These are phyloP conservation scores for Tenthredo livida DNA, from an alignment of 2,888 invertebrate species.

Conservation along the genomic window DNA sequence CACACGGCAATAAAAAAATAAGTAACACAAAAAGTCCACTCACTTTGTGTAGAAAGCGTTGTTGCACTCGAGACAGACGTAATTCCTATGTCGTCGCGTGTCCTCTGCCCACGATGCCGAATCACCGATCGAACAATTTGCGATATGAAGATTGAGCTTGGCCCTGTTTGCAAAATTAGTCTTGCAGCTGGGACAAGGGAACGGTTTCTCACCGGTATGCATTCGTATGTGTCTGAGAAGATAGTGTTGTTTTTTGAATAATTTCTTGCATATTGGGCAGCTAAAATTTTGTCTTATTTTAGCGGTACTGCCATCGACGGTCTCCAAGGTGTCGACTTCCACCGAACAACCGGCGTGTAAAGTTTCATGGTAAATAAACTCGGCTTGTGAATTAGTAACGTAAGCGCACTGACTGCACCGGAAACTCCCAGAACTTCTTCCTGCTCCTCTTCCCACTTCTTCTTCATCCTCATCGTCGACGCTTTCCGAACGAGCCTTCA, in stretches of 20 bases:
- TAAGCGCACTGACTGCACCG: constrained; percentile 83
- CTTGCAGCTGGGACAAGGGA: constrained; percentile 82
- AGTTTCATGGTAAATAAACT: constrained; percentile 87
- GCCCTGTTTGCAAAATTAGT: constrained; percentile 85
- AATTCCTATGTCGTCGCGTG: constrained; percentile 64
- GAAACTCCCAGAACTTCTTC: constrained; percentile 76
- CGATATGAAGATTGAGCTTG: constrained; percentile 83
- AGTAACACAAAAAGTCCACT: constrained; percentile 63
- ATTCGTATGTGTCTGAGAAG: constrained; percentile 85
- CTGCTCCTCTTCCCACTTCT: constrained; percentile 55
- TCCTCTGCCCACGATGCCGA: constrained; percentile 25
- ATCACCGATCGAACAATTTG: constrained; percentile 35
- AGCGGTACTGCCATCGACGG: constrained; percentile 69
- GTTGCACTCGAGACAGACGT: constrained; percentile 74
- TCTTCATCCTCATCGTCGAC: constrained; percentile 6
- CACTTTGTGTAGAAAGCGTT: constrained; percentile 76
- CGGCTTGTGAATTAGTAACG: constrained; percentile 84
- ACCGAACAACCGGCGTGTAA: constrained; percentile 81
- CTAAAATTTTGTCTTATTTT: constrained; percentile 79
- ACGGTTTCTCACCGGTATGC: constrained; percentile 88
- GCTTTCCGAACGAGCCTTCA: constrained; percentile 44
- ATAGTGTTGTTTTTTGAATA: constrained; percentile 82
- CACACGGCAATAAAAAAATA: neutral
- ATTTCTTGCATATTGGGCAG: constrained; percentile 86
- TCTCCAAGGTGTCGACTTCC: constrained; percentile 69